Conservation (phyloP, 2,113 vertebrate genomes). For the Phocoena phocoena region DNA sequence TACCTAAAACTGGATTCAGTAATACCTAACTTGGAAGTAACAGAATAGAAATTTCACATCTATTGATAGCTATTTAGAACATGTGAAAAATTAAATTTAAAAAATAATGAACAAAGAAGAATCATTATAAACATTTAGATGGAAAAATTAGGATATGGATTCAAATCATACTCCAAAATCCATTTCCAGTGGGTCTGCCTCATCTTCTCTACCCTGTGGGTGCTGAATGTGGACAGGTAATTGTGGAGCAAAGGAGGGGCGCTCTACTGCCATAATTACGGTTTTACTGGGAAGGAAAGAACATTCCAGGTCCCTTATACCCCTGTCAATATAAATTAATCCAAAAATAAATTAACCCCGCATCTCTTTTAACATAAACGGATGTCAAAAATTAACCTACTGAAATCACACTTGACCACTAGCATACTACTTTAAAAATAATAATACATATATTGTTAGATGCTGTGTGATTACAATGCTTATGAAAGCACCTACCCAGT, state of each 20-base stretch:
- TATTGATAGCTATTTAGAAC: neutral
- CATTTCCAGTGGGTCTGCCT: neutral
- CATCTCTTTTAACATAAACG: neutral
- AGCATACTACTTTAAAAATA: neutral
- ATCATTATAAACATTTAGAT: neutral
- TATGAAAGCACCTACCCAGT: neutral
- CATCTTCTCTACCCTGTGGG: neutral
- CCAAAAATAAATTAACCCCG: neutral
- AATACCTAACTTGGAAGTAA: neutral
- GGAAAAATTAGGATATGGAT: neutral
- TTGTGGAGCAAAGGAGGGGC: neutral
- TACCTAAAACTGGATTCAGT: neutral
- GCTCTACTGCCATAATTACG: neutral
- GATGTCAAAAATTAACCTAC: neutral
- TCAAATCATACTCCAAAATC: neutral
- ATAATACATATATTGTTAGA: neutral
- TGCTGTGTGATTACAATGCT: neutral
- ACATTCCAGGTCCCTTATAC: neutral
- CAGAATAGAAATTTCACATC: neutral
- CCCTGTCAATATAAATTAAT: neutral
- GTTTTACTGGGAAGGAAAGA: neutral
- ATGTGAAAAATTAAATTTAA: neutral
- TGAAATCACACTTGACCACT: neutral
- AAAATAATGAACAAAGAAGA: neutral
- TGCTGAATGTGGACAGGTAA: neutral